Evolutionary conservation across 2,888 invertebrate genomes (phyloP), one percentile per base, ranked within the genome.

Genomic region (Tetramorium bicarinatum): DNA sequence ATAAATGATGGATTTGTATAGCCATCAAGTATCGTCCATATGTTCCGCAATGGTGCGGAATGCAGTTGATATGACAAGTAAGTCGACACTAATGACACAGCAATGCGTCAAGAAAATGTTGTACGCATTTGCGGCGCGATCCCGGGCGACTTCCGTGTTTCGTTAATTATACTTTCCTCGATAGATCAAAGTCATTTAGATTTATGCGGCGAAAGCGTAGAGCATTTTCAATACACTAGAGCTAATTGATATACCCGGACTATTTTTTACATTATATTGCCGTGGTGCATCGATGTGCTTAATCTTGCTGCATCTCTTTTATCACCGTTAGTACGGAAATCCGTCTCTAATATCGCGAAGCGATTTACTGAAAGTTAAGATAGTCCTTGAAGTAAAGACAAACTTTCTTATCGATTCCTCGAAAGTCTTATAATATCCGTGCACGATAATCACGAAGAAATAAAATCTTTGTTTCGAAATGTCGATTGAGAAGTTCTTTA

Each of bases 151-250:
- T 71, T 79, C 56, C 47, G 59, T 25, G 11, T 29, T 41, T n/a
- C 59, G 18, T 25, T 76, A 59, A 71, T 72, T 71, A 47, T 38
- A 79, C 72, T 79, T 71, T 79, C 72, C 25, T 71, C 72, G 15
- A 79, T 79, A 72, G 47, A 71, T 79, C 56, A 79, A 79, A 79
- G 71, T 59, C 71, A 18, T 41, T 79, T 59, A 8, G 21, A 56
- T 69, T 69, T 69, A 44, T 56, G 59, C 29, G 21, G 71, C 56
- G 56, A 56, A 47, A 69, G 77, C 29, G 29, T 38, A 21, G 11
- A 4, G 29, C 29, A 44, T 44, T 71, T 56, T 79, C 56, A 44
- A 79, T 34, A 15, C 18, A 44, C 1, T 18, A 7, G 13, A 79
- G 41, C 29, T 44, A 41, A 64, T 64, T 38, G 21, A 64, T 2